phyloP scores from a whole-genome alignment of 2,797 vertebrate species.

The Odontamblyopus lacepedii region DNA sequence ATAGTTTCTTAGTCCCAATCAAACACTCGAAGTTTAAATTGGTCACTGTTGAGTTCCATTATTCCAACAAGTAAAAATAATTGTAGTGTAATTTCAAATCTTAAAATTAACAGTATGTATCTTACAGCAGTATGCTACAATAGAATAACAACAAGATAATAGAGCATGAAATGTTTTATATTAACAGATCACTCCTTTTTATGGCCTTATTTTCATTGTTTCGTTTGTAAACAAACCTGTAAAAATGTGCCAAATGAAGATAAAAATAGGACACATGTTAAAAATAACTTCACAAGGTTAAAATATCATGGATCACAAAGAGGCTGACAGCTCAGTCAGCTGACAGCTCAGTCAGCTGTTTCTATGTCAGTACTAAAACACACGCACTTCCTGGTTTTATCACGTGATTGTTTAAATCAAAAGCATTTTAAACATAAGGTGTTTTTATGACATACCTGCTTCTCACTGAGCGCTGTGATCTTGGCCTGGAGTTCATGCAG shows the following conservation, averaged over 20 bases:
- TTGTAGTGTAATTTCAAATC: no score
- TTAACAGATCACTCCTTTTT: neutral
- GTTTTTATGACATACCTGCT: constrained; percentile 82
- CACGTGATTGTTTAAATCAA: neutral
- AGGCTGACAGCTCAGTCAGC: neutral
- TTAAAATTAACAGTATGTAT: no score
- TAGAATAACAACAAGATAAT: no score
- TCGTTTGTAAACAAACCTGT: neutral
- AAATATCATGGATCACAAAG: neutral
- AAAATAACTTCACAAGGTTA: constrained; percentile 43
- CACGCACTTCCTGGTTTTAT: constrained; percentile 6
- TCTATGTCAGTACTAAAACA: neutral
- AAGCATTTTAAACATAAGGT: neutral
- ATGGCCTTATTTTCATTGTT: constrained; percentile 8
- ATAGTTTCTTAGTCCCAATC: no score
- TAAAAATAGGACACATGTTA: constrained; percentile 41
- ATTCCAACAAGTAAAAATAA: no score
- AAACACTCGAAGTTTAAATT: no score
- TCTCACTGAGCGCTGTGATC: constrained; percentile 98
- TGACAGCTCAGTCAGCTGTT: neutral
- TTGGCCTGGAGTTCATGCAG: constrained; percentile 99
- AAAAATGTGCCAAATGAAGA: constrained; percentile 11
- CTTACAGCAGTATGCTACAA: no score
- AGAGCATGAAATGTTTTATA: no score
- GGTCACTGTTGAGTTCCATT: no score